These are phyloP conservation scores for Pipistrellus pipistrellus DNA, from an alignment of 2,797 vertebrate species.

Conservation along the genomic window DNA sequence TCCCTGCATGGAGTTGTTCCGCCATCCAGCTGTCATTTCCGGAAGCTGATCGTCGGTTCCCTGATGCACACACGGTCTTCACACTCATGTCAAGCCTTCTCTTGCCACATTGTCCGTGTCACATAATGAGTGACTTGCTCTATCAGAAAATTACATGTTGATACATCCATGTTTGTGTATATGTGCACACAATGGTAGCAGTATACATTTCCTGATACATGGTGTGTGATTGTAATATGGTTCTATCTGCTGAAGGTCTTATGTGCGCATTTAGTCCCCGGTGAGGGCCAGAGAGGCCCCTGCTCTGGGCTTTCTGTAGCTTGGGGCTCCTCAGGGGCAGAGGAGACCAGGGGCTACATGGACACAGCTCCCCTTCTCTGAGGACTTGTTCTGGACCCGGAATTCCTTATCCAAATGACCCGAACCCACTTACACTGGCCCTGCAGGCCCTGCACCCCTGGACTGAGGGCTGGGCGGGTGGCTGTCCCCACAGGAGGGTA, in stretches of 20 bases:
- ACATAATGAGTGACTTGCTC: neutral
- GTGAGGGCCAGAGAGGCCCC: neutral
- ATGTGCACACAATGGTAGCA: accelerated
- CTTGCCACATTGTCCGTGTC: neutral
- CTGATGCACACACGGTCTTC: no score
- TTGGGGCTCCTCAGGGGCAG: neutral
- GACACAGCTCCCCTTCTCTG: neutral
- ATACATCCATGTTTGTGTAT: neutral
- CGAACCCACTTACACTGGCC: neutral
- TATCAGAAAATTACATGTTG: neutral
- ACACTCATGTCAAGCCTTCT: neutral
- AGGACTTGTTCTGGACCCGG: neutral
- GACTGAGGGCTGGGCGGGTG: neutral
- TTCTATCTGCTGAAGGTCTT: neutral
- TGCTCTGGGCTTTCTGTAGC: neutral
- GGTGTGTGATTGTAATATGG: neutral
- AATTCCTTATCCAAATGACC: neutral
- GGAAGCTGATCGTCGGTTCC: neutral
- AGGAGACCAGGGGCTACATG: neutral
- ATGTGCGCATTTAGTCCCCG: neutral
- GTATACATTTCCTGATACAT: neutral
- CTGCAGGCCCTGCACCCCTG: accelerated
- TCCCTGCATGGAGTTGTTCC: neutral
- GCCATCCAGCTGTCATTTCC: neutral
- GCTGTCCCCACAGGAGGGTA: neutral